phyloP scores from a whole-genome alignment of 2,113 vertebrate species.

The Pelobates fuscus region DNA sequence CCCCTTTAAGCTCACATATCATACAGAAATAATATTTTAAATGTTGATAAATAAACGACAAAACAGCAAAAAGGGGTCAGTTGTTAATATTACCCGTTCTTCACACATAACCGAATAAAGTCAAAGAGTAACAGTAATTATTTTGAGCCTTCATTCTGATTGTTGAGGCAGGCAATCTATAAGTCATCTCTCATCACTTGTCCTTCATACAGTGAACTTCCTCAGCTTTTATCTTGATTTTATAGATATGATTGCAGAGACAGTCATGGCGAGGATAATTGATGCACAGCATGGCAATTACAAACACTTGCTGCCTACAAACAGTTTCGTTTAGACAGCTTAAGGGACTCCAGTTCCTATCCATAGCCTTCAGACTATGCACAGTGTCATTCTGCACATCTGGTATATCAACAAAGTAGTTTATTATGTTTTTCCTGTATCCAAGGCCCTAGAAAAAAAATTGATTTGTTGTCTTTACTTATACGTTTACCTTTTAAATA shows the following conservation, averaged over 20 bases:
- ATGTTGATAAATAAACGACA: too few relatives aligned
- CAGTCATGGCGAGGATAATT: constrained; percentile 21
- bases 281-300: constrained; percentile 29
- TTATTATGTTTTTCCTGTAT: too few relatives aligned
- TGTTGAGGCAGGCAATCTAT: constrained; percentile 3
- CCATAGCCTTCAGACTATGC: neutral
- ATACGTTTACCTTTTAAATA: too few relatives aligned
- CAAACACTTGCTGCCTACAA: constrained; percentile 11
- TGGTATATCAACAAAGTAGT: too few relatives aligned
- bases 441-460: too few relatives aligned
- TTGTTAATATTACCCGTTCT: neutral
- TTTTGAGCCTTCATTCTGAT: constrained; percentile 10
- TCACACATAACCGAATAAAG: neutral
- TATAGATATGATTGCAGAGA: constrained; percentile 21
- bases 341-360: neutral
- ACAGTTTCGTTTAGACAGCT: constrained; percentile 2
- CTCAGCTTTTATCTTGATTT: constrained; percentile 16
- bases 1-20: too few relatives aligned
- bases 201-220: constrained; percentile 10
- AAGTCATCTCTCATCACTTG: constrained; percentile 31
- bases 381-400: neutral
- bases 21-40: too few relatives aligned
- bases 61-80: neutral
- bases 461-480: too few relatives aligned
- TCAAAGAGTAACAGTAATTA: constrained; percentile 28